These are phyloP conservation scores for Drosophila pseudoananassae DNA, from an alignment of 1,140 invertebrate genomes.

Conservation along the genomic window DNA sequence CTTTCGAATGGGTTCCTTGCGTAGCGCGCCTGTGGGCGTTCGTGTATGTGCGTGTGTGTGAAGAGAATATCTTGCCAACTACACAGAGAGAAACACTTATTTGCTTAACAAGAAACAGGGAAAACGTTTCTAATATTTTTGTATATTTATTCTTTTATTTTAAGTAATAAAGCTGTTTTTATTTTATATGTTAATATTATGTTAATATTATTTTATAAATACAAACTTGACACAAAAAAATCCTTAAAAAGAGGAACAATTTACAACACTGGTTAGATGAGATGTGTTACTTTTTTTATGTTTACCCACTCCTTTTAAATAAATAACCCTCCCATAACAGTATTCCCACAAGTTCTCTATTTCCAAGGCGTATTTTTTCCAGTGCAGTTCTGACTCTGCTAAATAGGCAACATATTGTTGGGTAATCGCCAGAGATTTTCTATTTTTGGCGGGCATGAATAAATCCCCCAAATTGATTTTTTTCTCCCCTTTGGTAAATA, in stretches of 20 bases:
- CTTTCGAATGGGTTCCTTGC: constrained; percentile 46
- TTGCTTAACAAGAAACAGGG: background rate
- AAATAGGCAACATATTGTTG: constrained; percentile 69
- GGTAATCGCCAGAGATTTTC: constrained; percentile 56
- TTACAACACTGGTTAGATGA: background rate
- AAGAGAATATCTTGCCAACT: constrained; percentile 17
- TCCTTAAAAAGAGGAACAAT: too few species aligned
- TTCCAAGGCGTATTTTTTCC: background rate
- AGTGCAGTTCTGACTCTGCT: constrained; percentile 22
- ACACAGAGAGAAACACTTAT: constrained; percentile 9
- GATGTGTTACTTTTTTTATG: too few species aligned
- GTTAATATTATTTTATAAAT: too few species aligned
- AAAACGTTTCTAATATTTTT: too few species aligned
- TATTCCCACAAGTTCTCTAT: too few species aligned
- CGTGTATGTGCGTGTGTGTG: constrained; percentile 25
- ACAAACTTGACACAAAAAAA: too few species aligned
- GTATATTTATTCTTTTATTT: background rate
- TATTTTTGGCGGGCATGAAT: constrained; percentile 52
- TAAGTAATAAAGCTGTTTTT: background rate
- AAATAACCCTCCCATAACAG: too few species aligned
- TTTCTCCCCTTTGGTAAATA: constrained; percentile 26
- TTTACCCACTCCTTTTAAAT: too few species aligned
- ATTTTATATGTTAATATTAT: too few species aligned
- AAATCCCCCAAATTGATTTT: constrained; percentile 46
- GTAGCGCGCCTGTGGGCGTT: constrained; percentile 25